Conservation (phyloP, 2,888 invertebrate species). For the Atethmia centrago region DNA sequence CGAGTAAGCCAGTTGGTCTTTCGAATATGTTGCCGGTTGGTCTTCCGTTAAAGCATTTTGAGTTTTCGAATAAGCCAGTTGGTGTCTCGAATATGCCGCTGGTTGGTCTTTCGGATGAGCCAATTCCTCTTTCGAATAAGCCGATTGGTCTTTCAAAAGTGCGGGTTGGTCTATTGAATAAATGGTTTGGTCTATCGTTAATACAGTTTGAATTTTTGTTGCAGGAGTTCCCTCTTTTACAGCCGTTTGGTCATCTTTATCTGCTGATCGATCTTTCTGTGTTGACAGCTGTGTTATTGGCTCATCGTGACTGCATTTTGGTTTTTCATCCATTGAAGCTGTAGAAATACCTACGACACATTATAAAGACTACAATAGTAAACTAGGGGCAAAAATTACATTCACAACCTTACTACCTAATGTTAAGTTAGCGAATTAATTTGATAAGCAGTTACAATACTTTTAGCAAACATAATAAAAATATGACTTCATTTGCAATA, state of each 20-base stretch:
- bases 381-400: not conserved
- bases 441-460: not conserved
- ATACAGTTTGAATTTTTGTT: slow-evolving; percentile 2
- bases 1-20: not conserved
- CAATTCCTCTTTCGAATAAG: slow-evolving; percentile 8
- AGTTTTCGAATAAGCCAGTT: not conserved
- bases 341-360: slow-evolving; percentile 8
- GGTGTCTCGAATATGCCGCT: slow-evolving; percentile 1
- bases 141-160: slow-evolving; percentile 26
- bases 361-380: not conserved
- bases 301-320: slow-evolving; percentile 65
- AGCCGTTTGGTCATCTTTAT: not conserved
- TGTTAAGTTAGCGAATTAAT: not conserved
- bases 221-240: not conserved
- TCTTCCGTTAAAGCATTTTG: not conserved
- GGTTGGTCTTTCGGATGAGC: not conserved
- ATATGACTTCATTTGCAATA: not conserved
- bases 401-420: not conserved
- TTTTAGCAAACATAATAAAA: not conserved
- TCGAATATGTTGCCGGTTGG: not conserved
- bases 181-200: slow-evolving; percentile 18
- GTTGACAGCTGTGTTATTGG: slow-evolving; percentile 27
- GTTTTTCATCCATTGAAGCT: slow-evolving; percentile 65
- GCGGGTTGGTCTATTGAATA: not conserved
- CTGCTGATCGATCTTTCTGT: slow-evolving; percentile 29